Evolutionary conservation across 2,888 invertebrate genomes (phyloP).

Genomic region (Drosophila differens): DNA sequence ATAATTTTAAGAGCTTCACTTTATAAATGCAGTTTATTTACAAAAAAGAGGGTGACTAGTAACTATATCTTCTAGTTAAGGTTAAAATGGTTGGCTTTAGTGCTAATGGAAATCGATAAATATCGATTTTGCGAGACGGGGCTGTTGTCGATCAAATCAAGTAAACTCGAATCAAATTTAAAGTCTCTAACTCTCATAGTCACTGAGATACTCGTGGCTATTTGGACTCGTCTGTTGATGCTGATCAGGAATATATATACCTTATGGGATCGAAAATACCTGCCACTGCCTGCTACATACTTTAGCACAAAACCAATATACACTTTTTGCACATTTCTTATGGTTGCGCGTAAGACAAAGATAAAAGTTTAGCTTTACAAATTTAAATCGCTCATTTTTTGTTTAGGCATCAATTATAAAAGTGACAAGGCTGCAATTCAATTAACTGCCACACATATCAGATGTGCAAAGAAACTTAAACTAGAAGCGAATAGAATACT

Average conservation of each 20-base stretch:
- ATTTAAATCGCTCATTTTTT: not conserved
- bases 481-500: not conserved
- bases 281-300: not conserved
- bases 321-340: not conserved
- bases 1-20: not conserved
- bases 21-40: not conserved
- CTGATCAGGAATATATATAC: not conserved
- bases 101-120: not conserved
- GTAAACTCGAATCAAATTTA: not conserved
- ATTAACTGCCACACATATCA: not conserved
- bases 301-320: not conserved
- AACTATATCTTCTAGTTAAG: not conserved
- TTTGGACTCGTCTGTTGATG: not conserved
- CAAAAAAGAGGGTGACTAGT: too few relatives aligned
- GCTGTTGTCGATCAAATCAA: not conserved
- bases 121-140: not conserved
- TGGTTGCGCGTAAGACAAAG: not conserved
- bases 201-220: not conserved
- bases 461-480: slow-evolving; percentile 8
- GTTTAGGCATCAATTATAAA: not conserved
- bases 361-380: not conserved
- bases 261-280: too few relatives aligned
- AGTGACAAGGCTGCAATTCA: not conserved
- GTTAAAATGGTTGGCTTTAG: not conserved
- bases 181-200: not conserved